A percentile compares a stretch with the other conserved stretches of the same genome.
Conservation (phyloP, 2,888 invertebrate species). For the Drosophila mimica region DNA sequence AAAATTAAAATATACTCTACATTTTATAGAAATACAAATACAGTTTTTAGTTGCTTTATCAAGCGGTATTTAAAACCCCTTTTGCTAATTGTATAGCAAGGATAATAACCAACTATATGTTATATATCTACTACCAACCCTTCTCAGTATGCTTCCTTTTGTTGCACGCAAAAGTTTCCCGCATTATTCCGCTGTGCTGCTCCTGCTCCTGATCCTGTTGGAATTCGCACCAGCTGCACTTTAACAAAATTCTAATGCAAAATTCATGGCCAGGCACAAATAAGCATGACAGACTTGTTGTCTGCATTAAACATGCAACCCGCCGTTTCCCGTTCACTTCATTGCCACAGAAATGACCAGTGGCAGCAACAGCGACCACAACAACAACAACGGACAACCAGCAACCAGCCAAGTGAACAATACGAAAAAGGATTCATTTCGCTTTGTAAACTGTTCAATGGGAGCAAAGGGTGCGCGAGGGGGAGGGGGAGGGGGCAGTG, state of each 20-base stretch:
- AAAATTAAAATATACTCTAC: too few species aligned
- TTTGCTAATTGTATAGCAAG: constrained; percentile 12
- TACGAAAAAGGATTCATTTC: constrained; percentile 6
- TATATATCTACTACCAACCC: constrained; percentile 24
- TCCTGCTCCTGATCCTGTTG: constrained; percentile 6
- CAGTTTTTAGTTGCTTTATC: background rate
- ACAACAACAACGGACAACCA: constrained; percentile 35
- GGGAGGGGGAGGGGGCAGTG: constrained; percentile 1
- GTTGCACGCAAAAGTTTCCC: constrained; percentile 34
- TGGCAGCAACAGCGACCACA: constrained; percentile 34
- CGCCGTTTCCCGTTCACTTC: constrained; percentile 12
- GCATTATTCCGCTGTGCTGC: background rate
- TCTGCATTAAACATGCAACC: constrained; percentile 71
- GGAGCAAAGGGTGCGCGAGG: background rate
- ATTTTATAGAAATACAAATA: too few species aligned
- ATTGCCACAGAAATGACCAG: constrained; percentile 58
- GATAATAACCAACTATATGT: background rate
- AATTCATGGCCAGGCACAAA: constrained; percentile 72
- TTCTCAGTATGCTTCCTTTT: background rate
- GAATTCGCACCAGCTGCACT: constrained; percentile 75
- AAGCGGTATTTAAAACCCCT: constrained; percentile 25
- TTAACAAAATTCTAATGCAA: constrained; percentile 80
- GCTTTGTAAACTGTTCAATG: constrained; percentile 53
- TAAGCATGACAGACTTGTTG: constrained; percentile 51
- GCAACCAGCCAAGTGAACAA: constrained; percentile 14